phyloP scores from a whole-genome alignment of 2,888 invertebrate genomes.

The Drosophila pegasa region DNA sequence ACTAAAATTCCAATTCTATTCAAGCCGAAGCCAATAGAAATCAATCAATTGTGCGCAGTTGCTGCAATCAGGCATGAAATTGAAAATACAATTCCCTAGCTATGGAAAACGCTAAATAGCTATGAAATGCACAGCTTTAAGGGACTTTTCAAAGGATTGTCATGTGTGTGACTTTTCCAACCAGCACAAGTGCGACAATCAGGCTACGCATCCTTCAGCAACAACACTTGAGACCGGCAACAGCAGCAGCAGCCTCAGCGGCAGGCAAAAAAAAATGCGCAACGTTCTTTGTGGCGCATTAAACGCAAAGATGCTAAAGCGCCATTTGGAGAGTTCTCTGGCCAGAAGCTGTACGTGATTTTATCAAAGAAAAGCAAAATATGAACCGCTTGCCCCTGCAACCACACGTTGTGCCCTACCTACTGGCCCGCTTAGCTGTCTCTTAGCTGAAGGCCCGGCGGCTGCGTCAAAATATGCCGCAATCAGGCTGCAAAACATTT shows the following conservation, averaged over 20 bases:
- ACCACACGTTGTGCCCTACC: background rate
- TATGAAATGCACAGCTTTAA: constrained; percentile 52
- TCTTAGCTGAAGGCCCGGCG: constrained; percentile 58
- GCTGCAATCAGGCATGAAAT: constrained; percentile 53
- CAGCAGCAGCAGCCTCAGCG: constrained; percentile 30
- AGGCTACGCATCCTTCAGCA: constrained; percentile 38
- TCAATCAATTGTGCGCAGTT: constrained; percentile 3
- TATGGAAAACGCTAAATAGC: constrained; percentile 44
- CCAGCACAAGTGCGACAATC: constrained; percentile 38
- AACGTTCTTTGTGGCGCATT: constrained; percentile 62
- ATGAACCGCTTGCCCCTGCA: constrained; percentile 13
- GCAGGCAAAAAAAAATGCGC: constrained; percentile 61
- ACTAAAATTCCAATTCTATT: background rate
- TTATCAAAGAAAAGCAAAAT: constrained; percentile 72
- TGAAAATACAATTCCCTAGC: constrained; percentile 41
- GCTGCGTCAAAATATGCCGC: constrained; percentile 79
- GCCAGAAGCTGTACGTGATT: constrained; percentile 76
- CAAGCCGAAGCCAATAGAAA: background rate
- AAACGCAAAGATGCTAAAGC: constrained; percentile 66
- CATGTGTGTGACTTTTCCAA: constrained; percentile 31
- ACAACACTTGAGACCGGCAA: constrained; percentile 27
- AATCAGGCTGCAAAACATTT: constrained; percentile 80
- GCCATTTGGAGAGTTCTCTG: constrained; percentile 59
- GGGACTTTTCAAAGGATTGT: constrained; percentile 15
- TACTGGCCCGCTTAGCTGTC: constrained; percentile 26